Evolutionary conservation across 1,140 invertebrate genomes (phyloP).

Genomic region (Spodoptera frugiperda): DNA sequence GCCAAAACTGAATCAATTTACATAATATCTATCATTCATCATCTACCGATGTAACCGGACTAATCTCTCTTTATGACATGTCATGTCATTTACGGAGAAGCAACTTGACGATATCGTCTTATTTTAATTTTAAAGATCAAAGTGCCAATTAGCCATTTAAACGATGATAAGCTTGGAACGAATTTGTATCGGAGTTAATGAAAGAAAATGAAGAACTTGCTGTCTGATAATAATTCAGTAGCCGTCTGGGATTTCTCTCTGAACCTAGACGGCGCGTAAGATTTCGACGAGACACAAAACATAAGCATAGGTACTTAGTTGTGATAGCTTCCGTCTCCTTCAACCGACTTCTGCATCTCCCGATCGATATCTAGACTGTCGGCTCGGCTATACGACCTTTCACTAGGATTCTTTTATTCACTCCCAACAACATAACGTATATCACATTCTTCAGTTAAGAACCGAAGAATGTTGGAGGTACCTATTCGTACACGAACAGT

Average conservation of each 20-base stretch:
- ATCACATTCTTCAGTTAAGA: too few species aligned
- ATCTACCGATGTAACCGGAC: background rate
- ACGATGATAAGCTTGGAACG: constrained; percentile 10
- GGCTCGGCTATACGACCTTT: constrained; percentile 13
- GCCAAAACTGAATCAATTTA: constrained; percentile 12
- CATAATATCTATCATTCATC: too few species aligned
- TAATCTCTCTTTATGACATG: constrained; percentile 8
- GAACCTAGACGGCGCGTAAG: background rate
- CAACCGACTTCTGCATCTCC: background rate
- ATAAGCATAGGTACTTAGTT: background rate
- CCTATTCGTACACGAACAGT: too few species aligned
- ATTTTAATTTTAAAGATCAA: constrained; percentile 33
- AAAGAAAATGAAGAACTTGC: background rate
- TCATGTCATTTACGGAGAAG: background rate
- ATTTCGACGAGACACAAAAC: background rate
- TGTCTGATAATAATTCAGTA: background rate
- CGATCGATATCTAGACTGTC: constrained; percentile 8
- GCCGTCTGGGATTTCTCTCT: background rate
- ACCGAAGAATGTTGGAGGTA: too few species aligned
- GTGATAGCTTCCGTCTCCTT: constrained; percentile 18
- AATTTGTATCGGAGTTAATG: background rate
- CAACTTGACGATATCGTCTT: constrained; percentile 13
- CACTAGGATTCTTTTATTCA: background rate
- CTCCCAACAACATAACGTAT: background rate
- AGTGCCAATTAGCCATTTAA: constrained; percentile 26